A percentile compares a stretch with the other conserved stretches of the same genome.
These are phyloP conservation scores for Diplodus puntazzo DNA, from an alignment of 2,797 vertebrate species.

Conservation along the genomic window DNA sequence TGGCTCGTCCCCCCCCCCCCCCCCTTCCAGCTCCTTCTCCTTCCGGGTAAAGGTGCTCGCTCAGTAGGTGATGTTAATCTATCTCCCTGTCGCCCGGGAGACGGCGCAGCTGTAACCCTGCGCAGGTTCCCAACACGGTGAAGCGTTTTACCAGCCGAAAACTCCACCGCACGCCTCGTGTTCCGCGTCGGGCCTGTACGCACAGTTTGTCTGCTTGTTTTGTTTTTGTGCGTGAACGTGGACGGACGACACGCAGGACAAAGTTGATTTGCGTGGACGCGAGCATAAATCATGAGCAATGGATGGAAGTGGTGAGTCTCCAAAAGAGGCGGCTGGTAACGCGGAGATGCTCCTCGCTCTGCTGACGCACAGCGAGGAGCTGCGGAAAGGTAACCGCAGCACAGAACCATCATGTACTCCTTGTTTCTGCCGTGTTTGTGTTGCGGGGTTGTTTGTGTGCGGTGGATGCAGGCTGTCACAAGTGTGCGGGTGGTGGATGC, in stretches of 20 bases:
- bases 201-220: background rate
- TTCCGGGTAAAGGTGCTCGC: slow-evolving; percentile 66
- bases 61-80: slow-evolving; percentile 77
- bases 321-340: slow-evolving; percentile 79
- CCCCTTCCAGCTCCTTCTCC: slow-evolving; percentile 39
- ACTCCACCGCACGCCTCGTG: slow-evolving; percentile 30
- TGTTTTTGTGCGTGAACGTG: background rate
- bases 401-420: background rate
- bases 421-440: background rate
- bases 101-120: slow-evolving; percentile 75
- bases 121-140: slow-evolving; percentile 53
- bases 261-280: slow-evolving; percentile 26
- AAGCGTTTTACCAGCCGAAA: slow-evolving; percentile 15
- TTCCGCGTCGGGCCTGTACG: background rate
- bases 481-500: slow-evolving; percentile 14
- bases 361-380: slow-evolving; percentile 86
- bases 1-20: slow-evolving; percentile 29
- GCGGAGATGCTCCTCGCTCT: slow-evolving; percentile 87
- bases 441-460: background rate
- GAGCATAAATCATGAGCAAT: slow-evolving; percentile 80
- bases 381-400: slow-evolving; percentile 85
- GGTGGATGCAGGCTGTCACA: background rate
- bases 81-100: slow-evolving; percentile 76
- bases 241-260: background rate
- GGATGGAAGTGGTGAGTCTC: slow-evolving; percentile 83